Evolutionary conservation across 2,797 vertebrate species (phyloP), one percentile per base, ranked within the genome.

Genomic region (Potorous gilbertii): DNA sequence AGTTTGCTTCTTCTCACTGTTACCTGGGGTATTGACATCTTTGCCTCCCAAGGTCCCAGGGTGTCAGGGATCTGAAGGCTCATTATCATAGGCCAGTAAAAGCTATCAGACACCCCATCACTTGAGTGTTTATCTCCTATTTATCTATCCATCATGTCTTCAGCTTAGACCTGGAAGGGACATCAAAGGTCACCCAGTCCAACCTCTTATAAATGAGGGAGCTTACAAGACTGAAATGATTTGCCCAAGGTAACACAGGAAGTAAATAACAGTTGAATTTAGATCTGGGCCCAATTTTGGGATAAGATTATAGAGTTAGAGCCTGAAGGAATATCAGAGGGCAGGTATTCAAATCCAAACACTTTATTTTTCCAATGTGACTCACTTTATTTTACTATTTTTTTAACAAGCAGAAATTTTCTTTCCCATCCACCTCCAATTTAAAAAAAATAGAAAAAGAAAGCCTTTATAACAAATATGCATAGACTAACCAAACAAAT

Each of bases 1-100:
- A 97, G 24, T 96, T 97, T 97, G 96, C 95, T 97, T 93, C 96
- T 92, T 96, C 96, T 92, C 96, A 93, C 95, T 90, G 92, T 96
- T 95, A 91, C 96, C 96, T 54, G 81, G 96, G 95, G 96, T 92
- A 95, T 91, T 81, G 74, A 46, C 55, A 93, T 95, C 87, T 91
- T 95, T 94, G 57, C 91, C 89, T 96, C 13, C 52, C 40, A 50
- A 46, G 74, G 29, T 27, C n/a, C 40, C 21, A 9, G 40, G 74
- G 74, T 87, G 74, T 24, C 74, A 81, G 40, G 40, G 9, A 87
- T 87, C 74, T 50, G 40, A 50, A 87, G 21, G 40, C 40, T 87
- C 24, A 28, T 87, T 50, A 46, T 87, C 40, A 74, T n/a, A n/a
- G 14, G 62, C 14, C 5, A 18, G 14, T 50, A 27, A 24, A 24